Evolutionary conservation across 2,797 vertebrate species (phyloP), one percentile per base, ranked within the genome.

Genomic region (Labeo calbasu): DNA sequence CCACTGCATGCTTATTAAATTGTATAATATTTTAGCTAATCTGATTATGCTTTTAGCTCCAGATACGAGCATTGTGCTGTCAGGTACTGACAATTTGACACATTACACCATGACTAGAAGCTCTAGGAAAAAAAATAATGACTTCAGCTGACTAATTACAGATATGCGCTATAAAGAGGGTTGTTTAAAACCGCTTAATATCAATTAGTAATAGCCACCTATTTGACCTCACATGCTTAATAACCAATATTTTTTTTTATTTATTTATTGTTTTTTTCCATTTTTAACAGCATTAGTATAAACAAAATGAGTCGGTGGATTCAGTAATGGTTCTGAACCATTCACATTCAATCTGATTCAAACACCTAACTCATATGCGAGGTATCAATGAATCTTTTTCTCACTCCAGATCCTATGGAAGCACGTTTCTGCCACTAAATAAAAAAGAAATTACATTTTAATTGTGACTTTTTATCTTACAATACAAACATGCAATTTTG

Each of bases 31-130:
- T 61, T 63, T 28, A 63, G 71, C 25, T 73, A 73, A 75, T 59
- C 57, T 4, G 57, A 23, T 46, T 46, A 17, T 7, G 10, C 14
- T 61, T 63, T 77, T 28, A 63, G 9, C 57, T 48, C 14, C 55
- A 61, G 14, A 63, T 46, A 28, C 8, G 4, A 63, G 14, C 9
- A 5, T 25, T 50, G 46, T 21, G 32, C 50, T 13, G 17, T 53
- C 71, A 36, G 28, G 50, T 75, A n/a, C 50, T 36, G 71, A 19
- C 50, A 55, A 36, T 75, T 21, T 75, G 11, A 75, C 25, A 73
- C 48, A 73, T 32, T 73, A 32, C 17, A 73, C 17, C 12, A 19
- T 66, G 17, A 36, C 36, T 36, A 7, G 19, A 1, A 53, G 50
- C 50, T 53, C 6, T 28, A 65, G 71, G 5, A 14, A 51, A 17